Base-by-base conservation (phyloP, 2,888 invertebrate genomes). In the Argyresthia goedartella region DNA sequence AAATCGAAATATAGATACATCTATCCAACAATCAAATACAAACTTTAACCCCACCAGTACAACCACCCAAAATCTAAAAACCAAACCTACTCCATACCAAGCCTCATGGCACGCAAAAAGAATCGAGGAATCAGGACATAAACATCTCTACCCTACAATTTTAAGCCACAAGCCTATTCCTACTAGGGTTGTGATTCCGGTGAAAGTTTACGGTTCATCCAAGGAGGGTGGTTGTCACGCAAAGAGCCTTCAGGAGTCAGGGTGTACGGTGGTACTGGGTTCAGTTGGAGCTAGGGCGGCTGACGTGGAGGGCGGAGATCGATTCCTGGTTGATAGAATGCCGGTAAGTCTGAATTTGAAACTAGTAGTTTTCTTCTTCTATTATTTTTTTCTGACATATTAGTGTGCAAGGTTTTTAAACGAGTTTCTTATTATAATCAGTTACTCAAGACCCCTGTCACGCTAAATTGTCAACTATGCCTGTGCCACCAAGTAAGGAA, bases 251-350 rank as follows among this genome's bases (percentile, higher is more conserved):
- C 76, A 73, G 78, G 82, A 74, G 75, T 74, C 75, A 79, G 82
- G 81, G 73, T 67, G 81, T 71, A 78, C 67, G 72, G 69, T 78
- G 81, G 81, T 78, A 81, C 81, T 78, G 80, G 77, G 79, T 73
- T 69, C 55, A 67, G 66, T 71, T 73, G 69, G 68, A 65, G 76
- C 81, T 78, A 76, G 76, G 77, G 81, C 79, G 70, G 65, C 60
- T 59, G 77, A 74, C 71, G 69, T 69, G 69, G 73, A 70, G 66
- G 70, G 66, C 63, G 72, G 69, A 70, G 62, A 68, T 78, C 80
- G 79, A 71, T 74, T 77, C 71, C 66, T 42, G 47, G 25, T 33
- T 64, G 69, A 71, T 59, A 11, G 14, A n/a, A 85, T 85, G 85
- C 85, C 85, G 80, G 85, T 85, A 61, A 77, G 85, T 77, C 6